Conservation (phyloP, 2,888 invertebrate species). For the Palloptera scutellata region DNA sequence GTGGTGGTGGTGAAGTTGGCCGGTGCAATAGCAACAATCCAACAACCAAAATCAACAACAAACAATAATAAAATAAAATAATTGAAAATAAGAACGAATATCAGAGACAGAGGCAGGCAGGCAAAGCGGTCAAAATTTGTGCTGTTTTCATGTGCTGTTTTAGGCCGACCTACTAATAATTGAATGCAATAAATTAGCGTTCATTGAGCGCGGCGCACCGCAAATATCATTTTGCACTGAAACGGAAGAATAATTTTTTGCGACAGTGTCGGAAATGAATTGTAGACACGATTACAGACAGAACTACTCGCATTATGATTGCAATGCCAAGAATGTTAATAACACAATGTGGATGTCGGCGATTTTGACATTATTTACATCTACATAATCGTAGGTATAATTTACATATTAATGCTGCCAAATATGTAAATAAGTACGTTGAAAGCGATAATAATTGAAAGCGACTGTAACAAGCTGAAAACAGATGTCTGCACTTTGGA, state of each 20-base stretch:
- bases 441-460: no score
- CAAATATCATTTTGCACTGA: conserved; percentile 25
- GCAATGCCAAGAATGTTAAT: neutral
- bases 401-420: no score
- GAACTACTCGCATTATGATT: neutral
- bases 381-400: no score
- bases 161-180: conserved; percentile 37
- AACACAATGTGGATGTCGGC: no score
- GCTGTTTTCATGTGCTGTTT: conserved; percentile 1
- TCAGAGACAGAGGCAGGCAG: conserved; percentile 2
- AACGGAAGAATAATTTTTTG: neutral
- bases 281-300: neutral
- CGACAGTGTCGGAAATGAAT: conserved; percentile 1
- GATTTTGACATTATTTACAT: no score
- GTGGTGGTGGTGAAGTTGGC: no score
- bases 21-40: neutral
- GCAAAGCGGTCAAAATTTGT: neutral
- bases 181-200: conserved; percentile 51
- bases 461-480: no score
- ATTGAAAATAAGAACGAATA: no score
- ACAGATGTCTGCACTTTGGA: no score
- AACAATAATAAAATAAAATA: no score
- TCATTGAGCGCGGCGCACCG: conserved; percentile 43
- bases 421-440: no score
- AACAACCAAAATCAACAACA: neutral